These are phyloP conservation scores for Cyphomyrmex costatus DNA, from an alignment of 1,140 invertebrate genomes.

Conservation along the genomic window DNA sequence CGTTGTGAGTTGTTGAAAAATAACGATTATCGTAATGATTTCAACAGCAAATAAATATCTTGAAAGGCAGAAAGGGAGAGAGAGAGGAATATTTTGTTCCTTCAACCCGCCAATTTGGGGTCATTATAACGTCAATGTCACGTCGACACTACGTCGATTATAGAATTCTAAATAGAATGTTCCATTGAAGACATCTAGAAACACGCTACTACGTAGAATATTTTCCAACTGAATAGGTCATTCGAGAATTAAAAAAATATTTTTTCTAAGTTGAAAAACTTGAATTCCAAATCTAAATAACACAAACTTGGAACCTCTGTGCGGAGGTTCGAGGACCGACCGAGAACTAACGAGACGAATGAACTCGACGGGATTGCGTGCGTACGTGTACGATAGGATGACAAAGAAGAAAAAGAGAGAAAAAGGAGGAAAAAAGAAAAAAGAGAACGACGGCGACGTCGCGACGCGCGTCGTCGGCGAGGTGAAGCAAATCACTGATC, in stretches of 20 bases:
- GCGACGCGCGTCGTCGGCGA: constrained; percentile 70
- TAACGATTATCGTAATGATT: background rate
- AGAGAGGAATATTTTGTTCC: background rate
- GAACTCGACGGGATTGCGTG: background rate
- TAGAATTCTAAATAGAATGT: constrained; percentile 1
- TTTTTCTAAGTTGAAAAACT: background rate
- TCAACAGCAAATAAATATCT: background rate
- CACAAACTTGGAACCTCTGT: background rate
- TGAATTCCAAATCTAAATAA: background rate
- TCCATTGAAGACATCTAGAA: background rate
- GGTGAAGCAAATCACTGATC: constrained; percentile 70
- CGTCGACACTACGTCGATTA: background rate
- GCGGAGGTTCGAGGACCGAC: background rate
- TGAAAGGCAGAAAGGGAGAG: background rate
- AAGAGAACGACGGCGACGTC: constrained; percentile 51
- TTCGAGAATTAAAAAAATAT: background rate
- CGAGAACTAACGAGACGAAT: background rate
- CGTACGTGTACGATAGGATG: background rate
- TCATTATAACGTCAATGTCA: background rate
- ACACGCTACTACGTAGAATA: constrained; percentile 5
- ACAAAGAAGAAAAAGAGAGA: constrained; percentile 16
- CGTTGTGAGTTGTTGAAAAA: background rate
- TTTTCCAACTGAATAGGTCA: background rate
- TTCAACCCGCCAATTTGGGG: background rate
- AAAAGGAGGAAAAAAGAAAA: constrained; percentile 12